A percentile compares a stretch with the other conserved stretches of the same genome.
Conservation (phyloP, 2,113 vertebrate species). For the Ptyas mucosa region DNA sequence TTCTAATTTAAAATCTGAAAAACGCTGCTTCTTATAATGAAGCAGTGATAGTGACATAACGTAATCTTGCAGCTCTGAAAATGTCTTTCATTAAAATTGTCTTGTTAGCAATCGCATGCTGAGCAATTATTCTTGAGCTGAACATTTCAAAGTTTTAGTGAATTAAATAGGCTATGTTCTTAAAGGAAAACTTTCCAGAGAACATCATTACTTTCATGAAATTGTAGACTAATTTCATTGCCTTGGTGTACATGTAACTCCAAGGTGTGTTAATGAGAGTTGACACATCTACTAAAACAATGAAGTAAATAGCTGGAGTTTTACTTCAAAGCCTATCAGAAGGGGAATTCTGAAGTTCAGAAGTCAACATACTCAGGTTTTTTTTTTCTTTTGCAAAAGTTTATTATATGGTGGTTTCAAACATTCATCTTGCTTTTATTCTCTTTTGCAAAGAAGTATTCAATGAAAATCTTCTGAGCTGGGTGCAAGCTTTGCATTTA, state of each 20-base stretch:
- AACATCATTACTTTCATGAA: slow-evolving; percentile 49
- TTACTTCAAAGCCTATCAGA: not conserved
- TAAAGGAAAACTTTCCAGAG: slow-evolving; percentile 52
- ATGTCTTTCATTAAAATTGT: slow-evolving; percentile 69
- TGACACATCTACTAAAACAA: slow-evolving; percentile 38
- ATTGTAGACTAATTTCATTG: slow-evolving; percentile 27
- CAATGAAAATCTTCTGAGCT: not conserved
- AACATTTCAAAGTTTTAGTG: slow-evolving; percentile 61
- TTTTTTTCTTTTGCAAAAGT: not conserved
- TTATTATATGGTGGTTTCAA: not conserved
- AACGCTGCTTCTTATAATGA: slow-evolving; percentile 56
- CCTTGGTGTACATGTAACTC: slow-evolving; percentile 17
- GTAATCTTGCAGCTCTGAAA: slow-evolving; percentile 54
- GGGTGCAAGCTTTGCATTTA: not conserved
- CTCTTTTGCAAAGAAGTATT: not conserved
- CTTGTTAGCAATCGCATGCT: slow-evolving; percentile 56
- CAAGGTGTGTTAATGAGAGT: slow-evolving; percentile 28
- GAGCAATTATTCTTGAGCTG: slow-evolving; percentile 64
- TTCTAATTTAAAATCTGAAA: slow-evolving; percentile 60
- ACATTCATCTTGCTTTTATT: not conserved
- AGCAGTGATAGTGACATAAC: slow-evolving; percentile 53
- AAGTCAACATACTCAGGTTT: not conserved
- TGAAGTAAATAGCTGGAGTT: not conserved
- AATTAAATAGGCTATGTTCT: slow-evolving; percentile 59
- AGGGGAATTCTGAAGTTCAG: not conserved